These are phyloP conservation scores for Drosophila gaucha DNA, from an alignment of 2,888 invertebrate species.

Conservation along the genomic window DNA sequence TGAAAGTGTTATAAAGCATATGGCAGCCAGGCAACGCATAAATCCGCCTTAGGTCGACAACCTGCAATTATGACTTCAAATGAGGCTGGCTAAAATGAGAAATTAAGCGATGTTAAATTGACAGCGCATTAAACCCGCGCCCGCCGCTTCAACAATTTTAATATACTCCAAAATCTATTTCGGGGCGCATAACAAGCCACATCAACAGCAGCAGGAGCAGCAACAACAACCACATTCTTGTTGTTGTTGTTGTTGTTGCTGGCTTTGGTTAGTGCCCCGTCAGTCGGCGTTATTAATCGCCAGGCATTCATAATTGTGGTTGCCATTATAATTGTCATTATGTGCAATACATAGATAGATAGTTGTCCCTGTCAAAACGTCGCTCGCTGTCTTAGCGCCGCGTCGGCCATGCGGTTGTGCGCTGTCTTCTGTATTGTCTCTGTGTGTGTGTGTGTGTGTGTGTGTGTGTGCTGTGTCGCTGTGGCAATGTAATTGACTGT, in stretches of 20 bases:
- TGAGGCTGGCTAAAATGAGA: too few species aligned
- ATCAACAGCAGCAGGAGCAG: conserved; percentile 29
- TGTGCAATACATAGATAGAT: conserved; percentile 77
- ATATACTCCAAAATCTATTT: conserved; percentile 70
- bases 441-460: conserved; percentile 3
- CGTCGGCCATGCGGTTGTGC: conserved; percentile 32
- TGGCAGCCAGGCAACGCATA: conserved; percentile 40
- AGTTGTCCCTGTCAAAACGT: conserved; percentile 76
- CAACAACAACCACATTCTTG: not conserved
- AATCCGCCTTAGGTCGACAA: conserved; percentile 25
- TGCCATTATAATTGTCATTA: conserved; percentile 80
- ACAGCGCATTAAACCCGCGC: conserved; percentile 63
- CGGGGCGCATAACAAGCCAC: conserved; percentile 31
- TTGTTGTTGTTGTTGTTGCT: conserved; percentile 36
- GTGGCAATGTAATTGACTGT: conserved; percentile 79
- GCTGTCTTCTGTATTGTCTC: conserved; percentile 13
- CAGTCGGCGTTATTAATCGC: conserved; percentile 70
- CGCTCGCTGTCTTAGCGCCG: conserved; percentile 56
- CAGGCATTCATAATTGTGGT: conserved; percentile 76
- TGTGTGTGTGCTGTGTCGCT: conserved; percentile 44
- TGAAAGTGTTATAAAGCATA: conserved; percentile 26
- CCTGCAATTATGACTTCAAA: conserved; percentile 43
- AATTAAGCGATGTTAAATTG: conserved; percentile 74
- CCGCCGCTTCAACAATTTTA: conserved; percentile 47
- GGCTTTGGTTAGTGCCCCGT: conserved; percentile 42